Evolutionary conservation across 2,888 invertebrate species (phyloP).

Genomic region (Cataglyphis rosenhaueri): DNA sequence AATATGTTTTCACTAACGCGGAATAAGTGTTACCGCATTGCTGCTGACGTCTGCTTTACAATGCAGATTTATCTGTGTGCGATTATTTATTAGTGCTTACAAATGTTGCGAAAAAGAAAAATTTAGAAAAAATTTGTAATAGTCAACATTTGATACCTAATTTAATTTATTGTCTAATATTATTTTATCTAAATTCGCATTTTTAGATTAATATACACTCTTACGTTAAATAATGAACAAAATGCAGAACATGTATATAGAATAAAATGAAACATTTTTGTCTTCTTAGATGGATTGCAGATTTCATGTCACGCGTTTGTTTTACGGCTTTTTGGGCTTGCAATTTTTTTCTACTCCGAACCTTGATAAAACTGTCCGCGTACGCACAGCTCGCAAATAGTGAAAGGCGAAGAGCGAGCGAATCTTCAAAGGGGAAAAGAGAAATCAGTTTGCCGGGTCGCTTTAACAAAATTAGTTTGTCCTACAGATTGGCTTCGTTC

Average conservation of each 20-base stretch:
- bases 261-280: not conserved
- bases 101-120: not conserved
- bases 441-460: slow-evolving; percentile 55
- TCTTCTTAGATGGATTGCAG: not conserved
- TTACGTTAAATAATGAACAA: not conserved
- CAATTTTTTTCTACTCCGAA: slow-evolving; percentile 7
- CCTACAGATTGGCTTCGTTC: slow-evolving; percentile 57
- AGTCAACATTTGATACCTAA: not conserved
- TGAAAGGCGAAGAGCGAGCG: slow-evolving; percentile 10
- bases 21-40: not conserved
- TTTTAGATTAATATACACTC: not conserved
- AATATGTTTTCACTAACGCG: not conserved
- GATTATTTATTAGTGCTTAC: not conserved
- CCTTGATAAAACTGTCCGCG: slow-evolving; percentile 38
- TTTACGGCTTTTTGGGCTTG: not conserved
- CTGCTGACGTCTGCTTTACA: not conserved
- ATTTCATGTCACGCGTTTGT: not conserved
- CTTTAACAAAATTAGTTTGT: slow-evolving; percentile 80
- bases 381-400: slow-evolving; percentile 32
- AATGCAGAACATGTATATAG: not conserved
- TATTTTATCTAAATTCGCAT: not conserved
- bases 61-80: slow-evolving; percentile 5
- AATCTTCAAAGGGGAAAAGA: slow-evolving; percentile 21
- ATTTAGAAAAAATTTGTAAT: not conserved
- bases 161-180: not conserved